These are phyloP conservation scores for Littorina saxatilis DNA, from an alignment of 1,140 invertebrate species.

Conservation along the genomic window DNA sequence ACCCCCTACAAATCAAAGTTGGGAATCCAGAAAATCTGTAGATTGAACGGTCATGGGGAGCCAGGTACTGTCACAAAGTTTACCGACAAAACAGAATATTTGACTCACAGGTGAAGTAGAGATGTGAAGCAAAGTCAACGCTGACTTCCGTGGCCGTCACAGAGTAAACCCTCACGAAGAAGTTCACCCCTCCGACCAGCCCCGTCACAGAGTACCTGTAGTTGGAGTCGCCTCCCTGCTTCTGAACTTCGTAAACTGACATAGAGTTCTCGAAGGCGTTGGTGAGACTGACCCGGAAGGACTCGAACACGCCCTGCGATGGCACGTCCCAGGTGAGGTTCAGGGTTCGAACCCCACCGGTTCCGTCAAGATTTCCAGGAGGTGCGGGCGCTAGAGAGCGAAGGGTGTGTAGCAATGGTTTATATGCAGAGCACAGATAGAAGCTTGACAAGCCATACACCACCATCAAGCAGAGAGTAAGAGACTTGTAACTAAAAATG, in stretches of 20 bases:
- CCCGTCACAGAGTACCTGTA: slow-evolving; percentile 7
- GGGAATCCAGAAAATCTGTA: too few relatives aligned
- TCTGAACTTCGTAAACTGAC: neutral
- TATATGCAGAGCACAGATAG: neutral
- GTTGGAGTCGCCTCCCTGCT: neutral
- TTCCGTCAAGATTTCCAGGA: slow-evolving; percentile 13
- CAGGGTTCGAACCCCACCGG: slow-evolving; percentile 24
- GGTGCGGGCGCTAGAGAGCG: slow-evolving; percentile 16
- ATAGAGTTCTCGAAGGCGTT: neutral
- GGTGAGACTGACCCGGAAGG: slow-evolving; percentile 32
- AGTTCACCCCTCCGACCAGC: slow-evolving; percentile 18
- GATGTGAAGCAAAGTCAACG: neutral
- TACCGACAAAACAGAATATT: too few relatives aligned
- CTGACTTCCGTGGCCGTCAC: slow-evolving; percentile 20
- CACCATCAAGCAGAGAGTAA: neutral
- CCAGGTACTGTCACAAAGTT: too few relatives aligned
- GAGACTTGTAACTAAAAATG: too few relatives aligned
- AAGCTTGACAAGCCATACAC: neutral
- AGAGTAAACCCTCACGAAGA: slow-evolving; percentile 25
- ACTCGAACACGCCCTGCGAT: neutral
- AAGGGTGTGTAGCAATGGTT: neutral
- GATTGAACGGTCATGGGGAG: too few relatives aligned
- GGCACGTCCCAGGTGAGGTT: slow-evolving; percentile 29
- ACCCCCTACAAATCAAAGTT: too few relatives aligned
- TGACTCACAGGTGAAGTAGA: slow-evolving; percentile 28